Conservation (phyloP, 2,888 invertebrate species). For the Lysandra bellargus region DNA sequence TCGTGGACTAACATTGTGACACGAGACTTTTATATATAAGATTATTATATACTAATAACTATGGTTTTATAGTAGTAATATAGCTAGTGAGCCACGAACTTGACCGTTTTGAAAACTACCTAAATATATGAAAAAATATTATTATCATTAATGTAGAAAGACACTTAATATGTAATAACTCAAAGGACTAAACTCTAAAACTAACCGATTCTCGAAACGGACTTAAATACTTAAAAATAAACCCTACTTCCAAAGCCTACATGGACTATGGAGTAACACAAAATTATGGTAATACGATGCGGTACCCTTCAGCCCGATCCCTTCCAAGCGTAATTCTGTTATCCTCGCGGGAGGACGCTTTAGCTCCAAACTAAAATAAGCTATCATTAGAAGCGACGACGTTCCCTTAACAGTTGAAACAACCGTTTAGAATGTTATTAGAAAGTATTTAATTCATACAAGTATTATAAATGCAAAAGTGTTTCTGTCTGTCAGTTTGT, state of each 20-base stretch:
- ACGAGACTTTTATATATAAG: no score
- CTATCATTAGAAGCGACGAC: not conserved
- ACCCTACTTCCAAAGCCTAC: not conserved
- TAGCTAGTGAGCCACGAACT: no score
- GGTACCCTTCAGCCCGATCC: conserved; percentile 20
- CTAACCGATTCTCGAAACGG: not conserved
- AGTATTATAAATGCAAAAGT: no score
- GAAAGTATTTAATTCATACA: no score
- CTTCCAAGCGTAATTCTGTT: conserved; percentile 34
- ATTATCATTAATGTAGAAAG: not conserved
- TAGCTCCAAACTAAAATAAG: conserved; percentile 19
- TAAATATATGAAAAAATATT: no score
- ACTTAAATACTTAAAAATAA: not conserved
- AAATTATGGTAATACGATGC: conserved; percentile 24
- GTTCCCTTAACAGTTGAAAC: not conserved
- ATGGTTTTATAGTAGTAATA: no score
- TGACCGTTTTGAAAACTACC: no score
- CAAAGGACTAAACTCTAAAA: not conserved
- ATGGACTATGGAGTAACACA: conserved; percentile 22
- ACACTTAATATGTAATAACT: not conserved
- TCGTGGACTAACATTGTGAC: no score
- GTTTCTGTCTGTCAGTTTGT: no score
- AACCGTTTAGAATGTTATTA: not conserved
- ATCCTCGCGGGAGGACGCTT: conserved; percentile 12
- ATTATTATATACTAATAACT: no score